phyloP scores from a whole-genome alignment of 2,888 invertebrate genomes.

The Labia minor region DNA sequence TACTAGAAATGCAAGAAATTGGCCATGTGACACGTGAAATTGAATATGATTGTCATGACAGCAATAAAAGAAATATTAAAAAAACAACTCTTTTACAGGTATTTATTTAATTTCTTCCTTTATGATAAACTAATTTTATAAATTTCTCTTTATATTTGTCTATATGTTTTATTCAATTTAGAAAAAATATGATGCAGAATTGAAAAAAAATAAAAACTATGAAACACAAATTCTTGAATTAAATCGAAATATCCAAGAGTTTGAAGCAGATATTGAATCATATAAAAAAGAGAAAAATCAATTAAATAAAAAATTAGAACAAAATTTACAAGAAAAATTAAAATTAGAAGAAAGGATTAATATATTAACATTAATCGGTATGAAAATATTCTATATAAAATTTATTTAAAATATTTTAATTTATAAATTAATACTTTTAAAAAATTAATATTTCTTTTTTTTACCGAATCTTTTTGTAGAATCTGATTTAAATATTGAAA shows the following conservation, averaged over 20 bases:
- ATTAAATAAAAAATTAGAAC: conserved; percentile 47
- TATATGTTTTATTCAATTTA: neutral
- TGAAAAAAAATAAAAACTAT: neutral
- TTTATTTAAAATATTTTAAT: conserved; percentile 14
- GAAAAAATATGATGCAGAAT: neutral
- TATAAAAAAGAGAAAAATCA: conserved; percentile 46
- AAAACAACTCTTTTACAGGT: conserved; percentile 38
- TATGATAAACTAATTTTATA: too few relatives aligned
- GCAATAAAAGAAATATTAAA: conserved; percentile 48
- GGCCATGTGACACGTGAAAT: conserved; percentile 63
- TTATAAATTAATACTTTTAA: neutral
- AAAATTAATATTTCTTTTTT: conserved; percentile 16
- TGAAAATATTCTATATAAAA: conserved; percentile 21
- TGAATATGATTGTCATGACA: conserved; percentile 63
- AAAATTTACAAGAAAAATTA: conserved; percentile 44
- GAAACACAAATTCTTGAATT: conserved; percentile 27
- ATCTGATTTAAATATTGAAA: conserved; percentile 42
- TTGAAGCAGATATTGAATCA: conserved; percentile 40
- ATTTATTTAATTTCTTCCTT: conserved; percentile 26
- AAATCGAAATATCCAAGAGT: conserved; percentile 38
- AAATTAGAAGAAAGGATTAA: conserved; percentile 45
- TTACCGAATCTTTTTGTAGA: conserved; percentile 38
- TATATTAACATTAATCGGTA: conserved; percentile 50
- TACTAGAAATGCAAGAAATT: conserved; percentile 59
- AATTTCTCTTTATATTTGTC: neutral